Conservation (phyloP, 2,113 vertebrate species). For the Gadus chalcogrammus region DNA sequence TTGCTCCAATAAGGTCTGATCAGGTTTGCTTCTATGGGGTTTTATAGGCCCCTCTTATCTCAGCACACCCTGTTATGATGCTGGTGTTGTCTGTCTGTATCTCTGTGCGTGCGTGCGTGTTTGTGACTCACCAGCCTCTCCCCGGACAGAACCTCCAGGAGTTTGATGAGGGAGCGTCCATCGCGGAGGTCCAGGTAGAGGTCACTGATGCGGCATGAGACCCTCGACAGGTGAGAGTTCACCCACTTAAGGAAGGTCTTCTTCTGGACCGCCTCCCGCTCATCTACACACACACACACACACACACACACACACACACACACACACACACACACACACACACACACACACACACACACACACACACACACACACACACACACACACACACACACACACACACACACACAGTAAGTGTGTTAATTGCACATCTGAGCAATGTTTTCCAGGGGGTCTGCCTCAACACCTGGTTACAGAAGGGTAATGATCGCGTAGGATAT, state of each 20-base stretch:
- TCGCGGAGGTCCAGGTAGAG: conserved; percentile 86
- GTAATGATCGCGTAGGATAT: too few relatives aligned
- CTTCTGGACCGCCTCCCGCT: conserved; percentile 90
- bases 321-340: conserved; percentile 4
- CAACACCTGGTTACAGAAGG: too few relatives aligned
- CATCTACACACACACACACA: conserved; percentile 66
- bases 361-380: conserved; percentile 3
- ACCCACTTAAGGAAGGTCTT: conserved; percentile 95
- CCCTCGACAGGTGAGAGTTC: conserved; percentile 85
- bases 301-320: conserved; percentile 1
- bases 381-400: conserved; percentile 1
- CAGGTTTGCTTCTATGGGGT: too few relatives aligned
- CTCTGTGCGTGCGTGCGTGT: too few relatives aligned
- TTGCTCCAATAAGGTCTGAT: too few relatives aligned
- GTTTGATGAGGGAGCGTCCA: conserved; percentile 91
- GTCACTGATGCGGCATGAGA: conserved; percentile 88
- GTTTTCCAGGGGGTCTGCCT: too few relatives aligned
- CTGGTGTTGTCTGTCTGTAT: too few relatives aligned
- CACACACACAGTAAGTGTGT: not conserved
- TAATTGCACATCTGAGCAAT: too few relatives aligned
- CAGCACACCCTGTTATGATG: too few relatives aligned
- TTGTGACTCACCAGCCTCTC: not conserved
- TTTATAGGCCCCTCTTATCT: too few relatives aligned
- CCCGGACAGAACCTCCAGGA: conserved; percentile 85
- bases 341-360: not conserved